Evolutionary conservation across 2,113 vertebrate species (phyloP).

Genomic region (Phyllopteryx taeniolatus): DNA sequence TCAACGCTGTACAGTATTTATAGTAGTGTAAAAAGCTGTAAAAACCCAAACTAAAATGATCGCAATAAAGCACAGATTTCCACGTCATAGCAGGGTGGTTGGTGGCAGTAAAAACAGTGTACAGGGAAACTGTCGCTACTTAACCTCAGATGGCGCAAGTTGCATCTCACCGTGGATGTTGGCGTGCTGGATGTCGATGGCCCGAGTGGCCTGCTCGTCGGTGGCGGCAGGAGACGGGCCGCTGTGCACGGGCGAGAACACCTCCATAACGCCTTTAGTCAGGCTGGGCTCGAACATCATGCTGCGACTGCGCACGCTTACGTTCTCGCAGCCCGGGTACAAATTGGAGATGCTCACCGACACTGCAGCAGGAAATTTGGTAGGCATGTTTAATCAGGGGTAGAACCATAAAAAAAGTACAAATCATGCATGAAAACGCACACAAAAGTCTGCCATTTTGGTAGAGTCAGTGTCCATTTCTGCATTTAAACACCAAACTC

Average conservation of each 20-base stretch:
- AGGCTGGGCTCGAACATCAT: conserved; percentile 99
- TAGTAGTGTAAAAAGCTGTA: no score
- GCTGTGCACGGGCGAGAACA: conserved; percentile 82
- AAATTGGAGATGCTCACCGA: conserved; percentile 94
- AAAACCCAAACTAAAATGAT: no score
- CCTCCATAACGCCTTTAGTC: conserved; percentile 92
- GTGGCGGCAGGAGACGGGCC: conserved; percentile 64
- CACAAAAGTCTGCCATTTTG: no score
- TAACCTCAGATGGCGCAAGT: no score
- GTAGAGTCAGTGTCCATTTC: no score
- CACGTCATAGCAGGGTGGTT: no score
- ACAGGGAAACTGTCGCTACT: no score
- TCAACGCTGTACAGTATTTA: no score
- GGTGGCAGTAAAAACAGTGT: no score
- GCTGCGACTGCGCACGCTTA: conserved; percentile 93
- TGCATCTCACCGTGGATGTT: conserved; percentile 78
- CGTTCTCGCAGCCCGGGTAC: conserved; percentile 96
- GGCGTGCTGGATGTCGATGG: conserved; percentile 86
- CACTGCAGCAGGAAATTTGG: conserved; percentile 67
- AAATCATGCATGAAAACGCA: no score
- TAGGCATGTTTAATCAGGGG: not conserved
- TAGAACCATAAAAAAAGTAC: not conserved
- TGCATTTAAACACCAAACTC: no score
- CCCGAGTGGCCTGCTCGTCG: conserved; percentile 86
- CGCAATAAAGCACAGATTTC: no score